Percentiles rank a stretch among this genome's conserved stretches.
Conservation (phyloP, 1,140 invertebrate genomes). For the Bombus ignitus region DNA sequence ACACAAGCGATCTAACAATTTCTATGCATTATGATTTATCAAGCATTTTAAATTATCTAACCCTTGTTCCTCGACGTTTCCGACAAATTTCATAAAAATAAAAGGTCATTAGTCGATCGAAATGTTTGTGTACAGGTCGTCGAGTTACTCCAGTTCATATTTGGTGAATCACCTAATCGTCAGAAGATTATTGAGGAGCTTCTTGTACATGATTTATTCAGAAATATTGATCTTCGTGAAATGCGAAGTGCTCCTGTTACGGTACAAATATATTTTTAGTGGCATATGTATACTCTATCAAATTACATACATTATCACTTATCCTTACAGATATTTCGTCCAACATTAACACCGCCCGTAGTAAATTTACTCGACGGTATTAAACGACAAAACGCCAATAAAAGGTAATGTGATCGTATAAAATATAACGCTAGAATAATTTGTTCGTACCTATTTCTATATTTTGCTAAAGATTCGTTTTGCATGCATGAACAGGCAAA, state of each 20-base stretch:
- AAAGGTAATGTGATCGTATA: constrained; percentile 68
- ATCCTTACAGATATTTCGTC: constrained; percentile 79
- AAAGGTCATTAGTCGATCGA: neutral
- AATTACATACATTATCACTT: neutral
- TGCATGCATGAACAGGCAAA: constrained; percentile 75
- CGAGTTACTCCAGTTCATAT: constrained; percentile 92
- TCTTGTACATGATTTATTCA: constrained; percentile 91
- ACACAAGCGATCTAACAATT: neutral
- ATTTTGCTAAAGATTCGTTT: constrained; percentile 66
- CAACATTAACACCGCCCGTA: constrained; percentile 78
- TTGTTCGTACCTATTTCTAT: constrained; percentile 7
- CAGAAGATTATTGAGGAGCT: constrained; percentile 90
- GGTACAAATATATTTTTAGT: constrained; percentile 71
- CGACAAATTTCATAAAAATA: neutral
- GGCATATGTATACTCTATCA: too few species aligned
- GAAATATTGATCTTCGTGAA: constrained; percentile 93
- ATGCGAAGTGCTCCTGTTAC: constrained; percentile 86
- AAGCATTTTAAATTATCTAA: neutral
- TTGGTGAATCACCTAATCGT: constrained; percentile 86
- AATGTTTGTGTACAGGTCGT: constrained; percentile 84
- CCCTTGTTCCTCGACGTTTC: neutral
- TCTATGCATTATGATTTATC: too few species aligned
- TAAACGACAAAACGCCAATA: constrained; percentile 76
- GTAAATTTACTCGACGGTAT: constrained; percentile 79
- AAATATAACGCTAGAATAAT: neutral